A percentile compares a stretch with the other conserved stretches of the same genome.
Conservation (phyloP, 2,113 vertebrate species). For the Empidonax traillii region DNA sequence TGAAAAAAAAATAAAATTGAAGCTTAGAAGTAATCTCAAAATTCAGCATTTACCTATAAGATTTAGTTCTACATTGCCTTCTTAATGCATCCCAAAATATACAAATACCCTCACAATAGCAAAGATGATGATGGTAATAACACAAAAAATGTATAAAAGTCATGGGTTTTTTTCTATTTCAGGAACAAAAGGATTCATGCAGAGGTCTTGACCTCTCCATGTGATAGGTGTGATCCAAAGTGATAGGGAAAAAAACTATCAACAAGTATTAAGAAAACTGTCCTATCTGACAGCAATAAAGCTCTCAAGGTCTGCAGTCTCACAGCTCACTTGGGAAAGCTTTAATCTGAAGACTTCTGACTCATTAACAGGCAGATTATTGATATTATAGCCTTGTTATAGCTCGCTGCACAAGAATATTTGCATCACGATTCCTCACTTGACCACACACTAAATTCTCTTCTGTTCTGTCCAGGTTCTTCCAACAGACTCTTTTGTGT, state of each 20-base stretch:
- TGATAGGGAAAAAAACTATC: neutral
- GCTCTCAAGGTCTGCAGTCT: neutral
- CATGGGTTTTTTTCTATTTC: neutral
- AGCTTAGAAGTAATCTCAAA: neutral
- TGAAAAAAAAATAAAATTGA: neutral
- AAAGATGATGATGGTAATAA: neutral
- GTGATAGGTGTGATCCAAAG: neutral
- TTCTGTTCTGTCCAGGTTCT: neutral
- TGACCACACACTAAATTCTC: neutral
- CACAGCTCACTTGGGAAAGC: neutral
- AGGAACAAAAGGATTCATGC: neutral
- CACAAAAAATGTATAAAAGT: neutral
- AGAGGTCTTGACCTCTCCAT: neutral
- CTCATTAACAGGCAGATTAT: slow-evolving; percentile 35
- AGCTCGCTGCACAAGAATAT: neutral
- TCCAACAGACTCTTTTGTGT: neutral
- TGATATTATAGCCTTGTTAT: slow-evolving; percentile 1
- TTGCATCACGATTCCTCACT: neutral
- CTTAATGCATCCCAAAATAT: neutral
- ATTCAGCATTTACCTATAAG: neutral
- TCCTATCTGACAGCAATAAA: neutral
- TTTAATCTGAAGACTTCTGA: slow-evolving; percentile 22
- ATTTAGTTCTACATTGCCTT: neutral
- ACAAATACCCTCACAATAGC: neutral
- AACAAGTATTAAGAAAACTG: neutral